Conservation (phyloP, 2,888 invertebrate genomes). For the Autographa gamma region DNA sequence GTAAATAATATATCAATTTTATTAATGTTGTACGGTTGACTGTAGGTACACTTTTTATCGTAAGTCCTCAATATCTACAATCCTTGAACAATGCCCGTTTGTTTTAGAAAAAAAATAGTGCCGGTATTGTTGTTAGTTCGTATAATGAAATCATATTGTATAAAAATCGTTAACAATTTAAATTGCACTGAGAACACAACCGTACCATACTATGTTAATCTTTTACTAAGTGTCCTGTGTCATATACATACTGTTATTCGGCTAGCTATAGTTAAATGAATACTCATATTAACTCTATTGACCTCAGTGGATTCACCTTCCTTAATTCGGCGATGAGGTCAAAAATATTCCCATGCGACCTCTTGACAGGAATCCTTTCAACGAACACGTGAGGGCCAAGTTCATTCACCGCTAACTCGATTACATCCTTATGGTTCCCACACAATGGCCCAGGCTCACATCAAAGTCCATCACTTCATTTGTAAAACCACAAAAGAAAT, state of each 20-base stretch:
- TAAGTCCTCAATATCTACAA: not conserved
- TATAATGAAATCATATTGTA: not conserved
- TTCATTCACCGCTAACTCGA: conserved; percentile 72
- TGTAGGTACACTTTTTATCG: not conserved
- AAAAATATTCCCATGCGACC: conserved; percentile 49
- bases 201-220: not conserved
- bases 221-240: not conserved
- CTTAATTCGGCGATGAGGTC: conserved; percentile 48
- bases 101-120: not conserved
- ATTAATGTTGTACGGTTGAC: too few species aligned
- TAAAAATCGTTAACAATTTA: not conserved
- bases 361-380: conserved; percentile 27
- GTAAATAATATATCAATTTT: too few species aligned
- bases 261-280: conserved; percentile 17
- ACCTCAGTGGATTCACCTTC: conserved; percentile 49
- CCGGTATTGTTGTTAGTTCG: not conserved
- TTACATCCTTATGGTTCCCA: conserved; percentile 50
- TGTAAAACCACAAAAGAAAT: conserved; percentile 10
- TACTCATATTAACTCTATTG: conserved; percentile 41
- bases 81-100: not conserved
- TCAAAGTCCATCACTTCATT: conserved; percentile 18
- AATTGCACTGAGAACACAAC: not conserved
- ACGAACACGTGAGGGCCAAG: conserved; percentile 53
- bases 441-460: conserved; percentile 21
- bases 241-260: conserved; percentile 14